Conservation (phyloP, 2,797 vertebrate genomes). For the Okamejei kenojei region DNA sequence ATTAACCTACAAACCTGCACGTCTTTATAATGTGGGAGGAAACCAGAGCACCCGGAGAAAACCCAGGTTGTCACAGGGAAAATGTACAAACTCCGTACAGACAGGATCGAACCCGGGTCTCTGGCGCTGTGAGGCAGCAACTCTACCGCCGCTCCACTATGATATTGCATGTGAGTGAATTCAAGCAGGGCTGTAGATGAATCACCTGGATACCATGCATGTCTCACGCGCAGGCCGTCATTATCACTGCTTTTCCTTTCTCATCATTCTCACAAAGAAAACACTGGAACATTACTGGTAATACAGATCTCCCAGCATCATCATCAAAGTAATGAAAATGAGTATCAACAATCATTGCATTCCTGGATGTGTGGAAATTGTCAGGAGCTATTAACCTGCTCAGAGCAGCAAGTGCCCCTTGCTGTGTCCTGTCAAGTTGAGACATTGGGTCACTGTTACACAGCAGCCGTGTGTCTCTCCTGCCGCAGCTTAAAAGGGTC, state of each 20-base stretch:
- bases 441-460: slow-evolving; percentile 26
- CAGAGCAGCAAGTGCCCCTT: neutral
- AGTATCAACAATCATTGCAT: neutral
- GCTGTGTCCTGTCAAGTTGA: slow-evolving; percentile 24
- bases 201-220: neutral
- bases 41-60: no score
- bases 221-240: neutral
- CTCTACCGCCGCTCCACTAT: no score
- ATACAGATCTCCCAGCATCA: neutral
- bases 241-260: neutral
- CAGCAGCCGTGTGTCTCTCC: slow-evolving; percentile 40
- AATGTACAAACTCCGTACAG: no score
- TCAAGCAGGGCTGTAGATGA: neutral
- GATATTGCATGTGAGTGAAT: no score
- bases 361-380: neutral
- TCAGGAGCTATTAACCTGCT: slow-evolving; percentile 10
- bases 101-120: no score
- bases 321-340: slow-evolving; percentile 13
- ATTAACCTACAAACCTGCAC: no score
- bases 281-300: neutral
- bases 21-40: no score
- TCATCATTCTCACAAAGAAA: neutral
- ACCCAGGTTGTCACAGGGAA: no score
- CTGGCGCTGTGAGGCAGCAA: no score
- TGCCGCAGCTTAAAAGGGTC: slow-evolving; percentile 42